These are phyloP conservation scores for Drosophila meridiana DNA, from an alignment of 2,888 invertebrate species.

Conservation along the genomic window DNA sequence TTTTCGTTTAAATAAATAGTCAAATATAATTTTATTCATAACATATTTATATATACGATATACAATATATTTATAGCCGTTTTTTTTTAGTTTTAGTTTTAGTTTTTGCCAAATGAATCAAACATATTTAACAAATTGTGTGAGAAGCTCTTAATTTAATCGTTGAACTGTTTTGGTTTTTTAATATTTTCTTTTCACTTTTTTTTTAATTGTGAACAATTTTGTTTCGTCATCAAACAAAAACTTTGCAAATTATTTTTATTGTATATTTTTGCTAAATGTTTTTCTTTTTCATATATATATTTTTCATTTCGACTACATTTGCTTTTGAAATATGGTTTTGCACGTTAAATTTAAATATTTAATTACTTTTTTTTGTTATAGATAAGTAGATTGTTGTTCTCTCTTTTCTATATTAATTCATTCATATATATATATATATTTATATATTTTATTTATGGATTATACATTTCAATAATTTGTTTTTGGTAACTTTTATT, in stretches of 20 bases:
- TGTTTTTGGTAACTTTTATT: constrained; percentile 46
- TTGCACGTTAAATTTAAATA: constrained; percentile 62
- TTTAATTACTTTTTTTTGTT: constrained; percentile 46
- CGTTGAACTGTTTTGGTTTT: constrained; percentile 72
- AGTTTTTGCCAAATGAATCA: constrained; percentile 34
- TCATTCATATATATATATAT: constrained; percentile 1
- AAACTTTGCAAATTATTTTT: constrained; percentile 52
- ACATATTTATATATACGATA: constrained; percentile 51
- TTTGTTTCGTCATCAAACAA: constrained; percentile 24
- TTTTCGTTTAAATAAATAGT: constrained; percentile 41
- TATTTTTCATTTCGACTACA: constrained; percentile 42
- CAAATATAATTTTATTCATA: constrained; percentile 60
- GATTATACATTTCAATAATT: constrained; percentile 63
- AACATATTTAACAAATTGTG: constrained; percentile 61
- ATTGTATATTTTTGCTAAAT: constrained; percentile 70
- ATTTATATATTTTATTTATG: constrained; percentile 16
- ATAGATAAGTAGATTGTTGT: constrained; percentile 51
- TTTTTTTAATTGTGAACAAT: constrained; percentile 12
- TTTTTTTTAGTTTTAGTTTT: constrained; percentile 19
- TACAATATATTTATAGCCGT: constrained; percentile 60
- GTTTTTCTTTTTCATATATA: constrained; percentile 1
- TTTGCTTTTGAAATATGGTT: constrained; percentile 41
- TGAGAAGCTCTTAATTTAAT: constrained; percentile 75
- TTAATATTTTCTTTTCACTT: not conserved
- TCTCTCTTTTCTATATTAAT: constrained; percentile 17